Conservation (phyloP, 2,888 invertebrate species). For the Andrena marginata region DNA sequence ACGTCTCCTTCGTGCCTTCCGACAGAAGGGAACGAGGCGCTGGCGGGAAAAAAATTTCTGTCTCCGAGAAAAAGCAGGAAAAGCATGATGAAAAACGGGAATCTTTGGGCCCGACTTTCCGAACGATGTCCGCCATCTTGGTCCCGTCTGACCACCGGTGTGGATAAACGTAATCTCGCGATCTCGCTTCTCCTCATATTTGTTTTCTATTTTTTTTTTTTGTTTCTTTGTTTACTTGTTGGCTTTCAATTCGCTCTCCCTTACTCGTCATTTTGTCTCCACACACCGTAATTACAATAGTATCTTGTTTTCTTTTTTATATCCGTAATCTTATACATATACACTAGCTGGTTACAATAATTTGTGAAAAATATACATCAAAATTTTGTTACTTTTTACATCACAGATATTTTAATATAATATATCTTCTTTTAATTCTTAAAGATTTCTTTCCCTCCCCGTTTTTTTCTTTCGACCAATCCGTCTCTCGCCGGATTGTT, state of each 20-base stretch:
- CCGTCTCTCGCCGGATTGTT: conserved; percentile 77
- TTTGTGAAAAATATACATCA: conserved; percentile 85
- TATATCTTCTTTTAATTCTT: conserved; percentile 83
- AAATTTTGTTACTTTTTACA: conserved; percentile 85
- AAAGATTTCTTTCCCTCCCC: conserved; percentile 79
- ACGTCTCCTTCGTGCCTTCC: neutral
- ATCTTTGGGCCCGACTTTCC: conserved; percentile 80
- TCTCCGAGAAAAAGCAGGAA: neutral
- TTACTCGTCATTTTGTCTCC: conserved; percentile 68
- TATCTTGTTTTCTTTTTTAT: conserved; percentile 71
- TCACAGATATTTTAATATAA: conserved; percentile 85
- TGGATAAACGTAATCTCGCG: conserved; percentile 78
- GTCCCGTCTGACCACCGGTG: conserved; percentile 82
- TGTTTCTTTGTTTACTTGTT: conserved; percentile 42
- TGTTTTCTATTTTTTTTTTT: conserved; percentile 51
- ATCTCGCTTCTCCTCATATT: conserved; percentile 66
- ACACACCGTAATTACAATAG: conserved; percentile 79
- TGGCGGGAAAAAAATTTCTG: neutral
- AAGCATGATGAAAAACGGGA: conserved; percentile 70
- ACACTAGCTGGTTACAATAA: conserved; percentile 85
- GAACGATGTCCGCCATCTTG: conserved; percentile 83
- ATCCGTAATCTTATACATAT: conserved; percentile 83
- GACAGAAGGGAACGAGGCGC: conserved; percentile 3
- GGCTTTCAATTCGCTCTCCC: conserved; percentile 63
- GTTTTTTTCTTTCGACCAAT: conserved; percentile 67